phyloP scores from a whole-genome alignment of 2,888 invertebrate genomes.

The Lacanobia wlatinum region DNA sequence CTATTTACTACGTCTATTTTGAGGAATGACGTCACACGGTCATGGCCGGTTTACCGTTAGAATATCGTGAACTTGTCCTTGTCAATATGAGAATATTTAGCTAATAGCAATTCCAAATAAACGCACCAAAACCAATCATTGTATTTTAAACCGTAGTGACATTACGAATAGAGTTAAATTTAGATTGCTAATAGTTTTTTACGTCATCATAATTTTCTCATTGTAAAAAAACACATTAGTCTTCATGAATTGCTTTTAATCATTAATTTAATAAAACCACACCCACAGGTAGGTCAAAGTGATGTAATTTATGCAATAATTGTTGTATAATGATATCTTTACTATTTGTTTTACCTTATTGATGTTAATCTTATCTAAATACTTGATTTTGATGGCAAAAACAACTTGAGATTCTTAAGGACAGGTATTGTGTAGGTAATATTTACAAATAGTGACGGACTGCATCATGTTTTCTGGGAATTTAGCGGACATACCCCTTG shows the following conservation, averaged over 20 bases:
- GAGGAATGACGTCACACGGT: background rate
- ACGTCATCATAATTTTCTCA: background rate
- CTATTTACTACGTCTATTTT: background rate
- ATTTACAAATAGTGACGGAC: too few relatives aligned
- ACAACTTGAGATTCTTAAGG: background rate
- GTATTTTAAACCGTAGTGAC: background rate
- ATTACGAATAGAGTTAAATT: background rate
- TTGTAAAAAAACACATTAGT: background rate
- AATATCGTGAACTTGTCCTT: background rate
- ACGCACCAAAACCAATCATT: too few relatives aligned
- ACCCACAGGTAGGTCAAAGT: background rate
- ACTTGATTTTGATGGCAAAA: background rate
- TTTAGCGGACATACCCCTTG: too few relatives aligned
- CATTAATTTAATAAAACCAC: background rate
- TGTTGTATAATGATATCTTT: background rate
- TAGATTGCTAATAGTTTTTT: background rate
- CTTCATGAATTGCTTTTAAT: background rate
- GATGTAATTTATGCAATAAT: conserved; percentile 15
- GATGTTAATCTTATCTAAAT: conserved; percentile 5
- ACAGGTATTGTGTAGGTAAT: background rate
- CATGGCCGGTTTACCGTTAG: too few relatives aligned
- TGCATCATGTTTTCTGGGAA: too few relatives aligned
- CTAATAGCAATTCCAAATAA: background rate
- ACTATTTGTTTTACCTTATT: background rate
- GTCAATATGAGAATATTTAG: background rate